Evolutionary conservation across 2,888 invertebrate genomes (phyloP).

Genomic region (Pseudanteris insignis): DNA sequence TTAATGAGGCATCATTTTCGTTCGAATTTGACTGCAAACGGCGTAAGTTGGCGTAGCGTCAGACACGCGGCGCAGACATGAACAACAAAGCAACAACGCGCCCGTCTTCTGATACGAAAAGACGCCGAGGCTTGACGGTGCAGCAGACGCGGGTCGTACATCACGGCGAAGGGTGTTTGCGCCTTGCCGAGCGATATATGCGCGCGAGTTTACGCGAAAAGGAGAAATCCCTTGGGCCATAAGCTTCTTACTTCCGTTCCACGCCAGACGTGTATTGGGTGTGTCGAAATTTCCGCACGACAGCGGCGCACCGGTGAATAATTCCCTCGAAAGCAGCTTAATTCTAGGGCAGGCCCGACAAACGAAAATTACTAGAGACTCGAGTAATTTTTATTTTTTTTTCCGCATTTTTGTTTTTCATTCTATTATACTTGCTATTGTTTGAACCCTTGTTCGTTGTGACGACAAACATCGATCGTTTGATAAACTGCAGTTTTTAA

Average conservation of each 20-base stretch:
- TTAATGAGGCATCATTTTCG: constrained; percentile 30
- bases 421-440: too few species aligned
- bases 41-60: constrained; percentile 9
- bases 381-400: too few species aligned
- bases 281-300: constrained; percentile 44
- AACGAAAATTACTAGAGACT: too few species aligned
- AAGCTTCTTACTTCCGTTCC: constrained; percentile 42
- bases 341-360: too few species aligned
- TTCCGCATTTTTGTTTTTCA: too few species aligned
- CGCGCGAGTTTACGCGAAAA: constrained; percentile 38
- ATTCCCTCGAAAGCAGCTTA: too few species aligned
- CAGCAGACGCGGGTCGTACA: constrained; percentile 34
- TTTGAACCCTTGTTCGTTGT: too few species aligned
- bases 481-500: too few species aligned
- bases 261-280: constrained; percentile 37
- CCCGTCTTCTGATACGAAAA: constrained; percentile 11
- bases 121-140: constrained; percentile 28
- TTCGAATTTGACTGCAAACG: constrained; percentile 39
- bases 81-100: constrained; percentile 16
- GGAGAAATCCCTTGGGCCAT: constrained; percentile 42
- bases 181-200: constrained; percentile 37
- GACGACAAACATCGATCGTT: too few species aligned
- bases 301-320: too few species aligned
- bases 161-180: constrained; percentile 27
- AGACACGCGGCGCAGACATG: constrained; percentile 19